phyloP scores from a whole-genome alignment of 2,113 vertebrate species.

The Canis aureus region DNA sequence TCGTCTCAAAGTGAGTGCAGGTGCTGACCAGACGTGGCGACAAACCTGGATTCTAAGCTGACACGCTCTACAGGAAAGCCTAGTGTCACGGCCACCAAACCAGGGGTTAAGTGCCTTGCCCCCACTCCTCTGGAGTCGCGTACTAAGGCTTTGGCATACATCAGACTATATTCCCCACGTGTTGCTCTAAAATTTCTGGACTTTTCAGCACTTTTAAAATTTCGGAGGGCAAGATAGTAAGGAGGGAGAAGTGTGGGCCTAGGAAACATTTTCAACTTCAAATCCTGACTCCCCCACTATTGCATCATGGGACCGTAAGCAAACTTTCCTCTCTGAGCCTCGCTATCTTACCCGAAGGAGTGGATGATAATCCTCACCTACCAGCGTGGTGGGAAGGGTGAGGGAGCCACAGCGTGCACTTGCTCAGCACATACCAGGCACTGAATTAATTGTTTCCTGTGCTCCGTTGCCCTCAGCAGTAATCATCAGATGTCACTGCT shows the following conservation, averaged over 20 bases:
- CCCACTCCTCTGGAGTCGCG: too few species aligned
- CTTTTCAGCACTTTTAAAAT: background rate
- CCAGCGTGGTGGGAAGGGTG: background rate
- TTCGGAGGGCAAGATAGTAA: background rate
- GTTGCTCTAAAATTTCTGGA: background rate
- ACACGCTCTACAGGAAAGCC: background rate
- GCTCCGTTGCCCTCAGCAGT: background rate
- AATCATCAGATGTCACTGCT: background rate
- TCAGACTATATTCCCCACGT: background rate
- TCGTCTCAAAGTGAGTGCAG: background rate
- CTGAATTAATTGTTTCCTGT: background rate
- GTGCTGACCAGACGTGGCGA: background rate
- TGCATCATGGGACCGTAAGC: background rate
- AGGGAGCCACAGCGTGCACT: accelerated
- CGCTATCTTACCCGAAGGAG: background rate
- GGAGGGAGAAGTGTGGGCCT: background rate
- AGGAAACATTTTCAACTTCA: background rate
- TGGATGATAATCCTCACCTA: background rate
- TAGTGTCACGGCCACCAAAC: background rate
- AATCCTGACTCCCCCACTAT: background rate
- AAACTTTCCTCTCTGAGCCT: background rate
- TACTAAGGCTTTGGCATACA: background rate
- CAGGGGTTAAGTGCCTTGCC: background rate
- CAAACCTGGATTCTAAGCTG: background rate
- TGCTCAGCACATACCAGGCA: background rate